Percentiles rank a stretch among this genome's conserved stretches.
Conservation (phyloP, 2,113 vertebrate genomes). For the Bos javanicus region DNA sequence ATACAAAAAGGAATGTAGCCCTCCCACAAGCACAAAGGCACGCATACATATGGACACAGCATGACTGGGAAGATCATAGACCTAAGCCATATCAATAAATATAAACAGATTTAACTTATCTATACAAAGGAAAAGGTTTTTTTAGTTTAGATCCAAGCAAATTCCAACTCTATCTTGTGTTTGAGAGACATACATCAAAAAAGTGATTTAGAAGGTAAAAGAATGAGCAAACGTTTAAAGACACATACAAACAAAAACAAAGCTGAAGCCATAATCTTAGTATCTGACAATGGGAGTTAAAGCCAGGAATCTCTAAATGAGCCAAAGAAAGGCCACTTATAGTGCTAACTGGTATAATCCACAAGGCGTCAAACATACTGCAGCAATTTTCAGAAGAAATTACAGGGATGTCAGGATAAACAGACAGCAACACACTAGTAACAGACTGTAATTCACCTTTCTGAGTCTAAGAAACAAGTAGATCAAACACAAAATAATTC, state of each 20-base stretch:
- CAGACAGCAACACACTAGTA: not conserved
- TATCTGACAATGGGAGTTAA: not conserved
- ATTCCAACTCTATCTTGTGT: not conserved
- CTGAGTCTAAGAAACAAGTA: not conserved
- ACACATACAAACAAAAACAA: not conserved
- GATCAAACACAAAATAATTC: not conserved
- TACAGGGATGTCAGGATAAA: not conserved
- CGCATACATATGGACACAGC: rapidly evolving
- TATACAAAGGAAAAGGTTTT: not conserved
- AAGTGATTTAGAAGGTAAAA: not conserved
- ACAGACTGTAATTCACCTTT: not conserved
- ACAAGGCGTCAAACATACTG: not conserved
- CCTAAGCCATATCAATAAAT: not conserved
- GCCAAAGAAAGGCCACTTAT: not conserved
- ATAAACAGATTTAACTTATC: not conserved
- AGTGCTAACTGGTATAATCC: not conserved
- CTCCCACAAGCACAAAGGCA: not conserved
- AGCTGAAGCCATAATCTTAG: not conserved
- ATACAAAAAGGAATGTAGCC: not conserved
- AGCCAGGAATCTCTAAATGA: not conserved
- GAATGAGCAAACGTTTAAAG: not conserved
- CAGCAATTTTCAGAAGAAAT: not conserved
- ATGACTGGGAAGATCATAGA: not conserved
- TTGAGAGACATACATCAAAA: not conserved
- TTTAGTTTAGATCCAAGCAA: not conserved